Evolutionary conservation across 1,140 invertebrate species (phyloP), one percentile per base, ranked within the genome.

Genomic region (Delia radicum): DNA sequence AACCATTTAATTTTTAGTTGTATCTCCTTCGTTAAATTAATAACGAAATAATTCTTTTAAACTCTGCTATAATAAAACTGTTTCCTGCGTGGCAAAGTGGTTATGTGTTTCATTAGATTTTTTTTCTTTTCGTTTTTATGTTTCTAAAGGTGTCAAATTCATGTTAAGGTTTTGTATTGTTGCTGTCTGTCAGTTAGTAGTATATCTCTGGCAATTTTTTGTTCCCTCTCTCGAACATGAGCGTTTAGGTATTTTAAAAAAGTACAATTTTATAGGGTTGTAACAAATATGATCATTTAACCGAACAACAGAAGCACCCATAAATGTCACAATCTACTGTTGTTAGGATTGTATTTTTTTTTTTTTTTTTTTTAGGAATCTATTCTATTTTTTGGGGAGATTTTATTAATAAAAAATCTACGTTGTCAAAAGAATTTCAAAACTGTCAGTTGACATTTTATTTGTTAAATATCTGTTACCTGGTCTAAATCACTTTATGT

Each of bases 271-370:
- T 33, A 6, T 69, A 18, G 29, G 29, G 65, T 69, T 31, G 65
- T 6, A 33, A 69, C 65, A 69, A 69, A 69, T 69, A 15, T 27
- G 28, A 65, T 13, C 26, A 65, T 65, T 65, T n/a, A 28, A 65
- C 13, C 21, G n/a, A 33, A 21, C 48, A 55, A 69, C 65, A 69
- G 65, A 69, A 69, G 29, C 65, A 24, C 29, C 65, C 65, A 69
- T 69, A 69, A 69, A 69, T 69, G 65, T 69, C 65, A 69, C 65
- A n/a, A n/a, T 37, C n/a, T 69, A 21, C 29, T 69, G 28, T 33
- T 63, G 26, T 33, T 4, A 6, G 18, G 15, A 33, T 3, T 21
- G 46, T 48, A 18, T 24, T 55, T 55, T 55, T 1, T 55, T 18
- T 55, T 55, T 21, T 55, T 18, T 24, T 55, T 21, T 21, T n/a